Base-by-base conservation (phyloP, 2,888 invertebrate genomes). In the Atethmia centrago region DNA sequence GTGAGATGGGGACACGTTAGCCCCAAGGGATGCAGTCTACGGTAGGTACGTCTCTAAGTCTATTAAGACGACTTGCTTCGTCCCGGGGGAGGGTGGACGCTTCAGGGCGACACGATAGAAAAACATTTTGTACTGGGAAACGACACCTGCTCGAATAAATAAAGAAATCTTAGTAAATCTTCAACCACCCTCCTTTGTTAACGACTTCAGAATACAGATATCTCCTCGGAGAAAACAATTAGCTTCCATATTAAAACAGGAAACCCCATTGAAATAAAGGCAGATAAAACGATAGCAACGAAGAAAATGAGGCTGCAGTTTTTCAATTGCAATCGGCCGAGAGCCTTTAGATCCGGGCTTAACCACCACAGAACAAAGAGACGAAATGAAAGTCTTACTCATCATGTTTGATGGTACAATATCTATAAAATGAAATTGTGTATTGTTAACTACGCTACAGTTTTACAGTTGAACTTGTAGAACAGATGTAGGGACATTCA, bases 31-130 rank as follows among this genome's bases (percentile, higher is more conserved):
- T 91, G 90, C 90, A 92, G 91, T 91, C 92, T 90, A 91, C 92
- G 88, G 90, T 92, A 92, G 90, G 90, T 91, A 92, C 92, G 92
- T 92, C 92, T 93, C 91, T 94, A 95, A 96, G 94, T 95, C 95
- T 95, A 95, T 95, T 95, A 96, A 94, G 94, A 93, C 93, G 94
- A 94, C 94, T 94, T 92, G 92, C 92, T 89, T 87, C 88, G 86
- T 86, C 90, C 93, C 91, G 64, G 80, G 93, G 94, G 94, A 90
- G 85, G 84, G 84, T 84, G 83, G 84, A 86, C 86, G 92, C 92
- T 90, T 83, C 88, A 88, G 92, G 93, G 90, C 87, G 90, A 90
- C 88, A 89, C 89, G 90, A 93, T 93, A 92, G 89, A 93, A 94
- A 94, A 95, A 93, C 91, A 93, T 93, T 94, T 92, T 91, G 90